Base-by-base conservation (phyloP, 2,113 vertebrate species). In the Pollachius pollachius region DNA sequence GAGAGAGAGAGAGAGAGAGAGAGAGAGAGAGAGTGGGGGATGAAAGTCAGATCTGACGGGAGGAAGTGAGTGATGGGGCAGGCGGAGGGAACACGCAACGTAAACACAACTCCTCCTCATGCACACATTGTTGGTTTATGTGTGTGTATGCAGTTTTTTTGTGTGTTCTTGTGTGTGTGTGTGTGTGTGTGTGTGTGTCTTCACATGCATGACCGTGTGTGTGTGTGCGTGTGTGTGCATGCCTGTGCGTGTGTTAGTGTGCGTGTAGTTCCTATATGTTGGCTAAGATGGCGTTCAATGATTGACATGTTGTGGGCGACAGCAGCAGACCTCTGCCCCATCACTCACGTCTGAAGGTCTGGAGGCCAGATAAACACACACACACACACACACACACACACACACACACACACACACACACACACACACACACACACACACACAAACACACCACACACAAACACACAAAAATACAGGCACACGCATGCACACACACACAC, bases 291-390 rank as follows among this genome's bases (percentile, higher is more conserved):
- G 64, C 41, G 15, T 52, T 25, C 37, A 21, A 73, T 85, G 77
- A 86, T 57, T 86, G 84, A 81, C 77, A 67, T 62, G 75, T 67
- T 52, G 58, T 65, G 62, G 68, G 60, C 73, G 64, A 71, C 62
- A 64, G 60, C 67, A 71, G 69, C 65, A 5, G n/a, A 77, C 67
- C 37, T 41, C 11, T 0, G 1, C 56, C 69, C 66, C 80, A 74
- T 86, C 84, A 80, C 68, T 83, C 81, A 80, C 52, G 84, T 75
- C 76, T 64, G 3, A 19, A 65, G 57, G 67, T 27, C 76, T 64
- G 63, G 2, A 17, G 19, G 58, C n/a, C 58, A 27, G n/a, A 59
- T 5, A 59, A 11, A 59, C 58, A n/a, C n/a, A 27, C 2, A 27
- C 27, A 27, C 27, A 3, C 2, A 27, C 2, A 2, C 2, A 27